Base-by-base conservation (phyloP, 1,140 invertebrate species). In the Zaprionus camerounensis region DNA sequence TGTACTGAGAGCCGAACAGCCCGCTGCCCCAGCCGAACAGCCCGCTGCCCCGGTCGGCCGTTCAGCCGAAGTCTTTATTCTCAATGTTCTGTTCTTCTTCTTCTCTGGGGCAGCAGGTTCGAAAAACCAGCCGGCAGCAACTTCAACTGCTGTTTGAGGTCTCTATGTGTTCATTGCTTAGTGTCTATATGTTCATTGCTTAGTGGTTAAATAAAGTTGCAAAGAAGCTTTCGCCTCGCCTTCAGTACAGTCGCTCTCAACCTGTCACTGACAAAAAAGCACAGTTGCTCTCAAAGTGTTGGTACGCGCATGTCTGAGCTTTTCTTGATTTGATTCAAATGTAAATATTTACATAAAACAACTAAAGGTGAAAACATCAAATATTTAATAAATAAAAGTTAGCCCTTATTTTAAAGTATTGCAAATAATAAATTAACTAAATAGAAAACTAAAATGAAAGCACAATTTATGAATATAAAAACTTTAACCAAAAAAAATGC, bases 291-390 rank as follows among this genome's bases (percentile, higher is more conserved):
- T 22, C n/a, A 59, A 67, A 72, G 31, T 67, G 31, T 17, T 61
- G 68, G 15, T 44, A 34, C 28, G 26, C 71, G 64, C 71, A 73
- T 68, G 64, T 13, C 12, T 17, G 26, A 68, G 65, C 64, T 68
- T 59, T 61, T 11, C 5, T 49, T 59, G 38, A 22, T 58, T 38
- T 17, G n/a, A 46, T 44, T 44, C 20, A 57, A 56, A 17, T 26
- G n/a, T 9, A 20, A 53, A 36, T 17, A 31, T 56, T 17, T 56
- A 4, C 31, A 26, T 36, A 13, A 28, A 65, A 53, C 20, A 22
- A 2, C 17, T 34, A 5, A 36, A 57, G 1, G n/a, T 2, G 26
- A 13, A 13, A 34, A 31, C 12, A 31, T 15, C 5, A 3, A 36
- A 6, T 22, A 13, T 3, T 49, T 5, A n/a, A 26, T 5, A n/a